phyloP scores from a whole-genome alignment of 1,140 invertebrate species.

The Melitaea cinxia region DNA sequence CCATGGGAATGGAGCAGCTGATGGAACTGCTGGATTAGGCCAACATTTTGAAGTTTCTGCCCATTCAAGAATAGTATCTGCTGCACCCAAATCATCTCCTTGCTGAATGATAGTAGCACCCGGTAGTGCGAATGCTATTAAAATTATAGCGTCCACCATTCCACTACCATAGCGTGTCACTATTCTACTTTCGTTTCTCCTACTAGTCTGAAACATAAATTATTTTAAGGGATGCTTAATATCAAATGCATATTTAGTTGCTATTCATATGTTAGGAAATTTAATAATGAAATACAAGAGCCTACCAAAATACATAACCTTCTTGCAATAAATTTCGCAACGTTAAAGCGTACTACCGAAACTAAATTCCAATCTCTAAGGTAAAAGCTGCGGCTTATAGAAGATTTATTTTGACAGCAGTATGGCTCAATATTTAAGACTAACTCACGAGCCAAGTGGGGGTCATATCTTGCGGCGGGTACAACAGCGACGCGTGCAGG shows the following conservation, averaged over 20 bases:
- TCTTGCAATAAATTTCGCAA: not conserved
- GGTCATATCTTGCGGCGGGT: slow-evolving; percentile 48
- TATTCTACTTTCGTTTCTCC: slow-evolving; percentile 77
- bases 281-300: not conserved
- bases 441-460: slow-evolving; percentile 64
- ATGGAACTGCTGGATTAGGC: slow-evolving; percentile 42
- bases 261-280: not conserved
- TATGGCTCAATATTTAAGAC: slow-evolving; percentile 27
- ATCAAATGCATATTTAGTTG: not conserved
- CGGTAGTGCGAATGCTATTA: slow-evolving; percentile 83
- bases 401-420: slow-evolving; percentile 30
- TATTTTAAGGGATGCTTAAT: no score
- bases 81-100: slow-evolving; percentile 88
- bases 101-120: slow-evolving; percentile 86
- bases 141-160: slow-evolving; percentile 83
- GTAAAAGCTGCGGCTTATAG: slow-evolving; percentile 11
- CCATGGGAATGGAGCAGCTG: slow-evolving; percentile 88
- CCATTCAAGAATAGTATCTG: slow-evolving; percentile 79
- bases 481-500: slow-evolving; percentile 53
- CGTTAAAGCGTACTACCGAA: not conserved
- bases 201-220: slow-evolving; percentile 77
- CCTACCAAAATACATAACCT: not conserved
- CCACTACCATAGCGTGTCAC: slow-evolving; percentile 79
- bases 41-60: slow-evolving; percentile 52
- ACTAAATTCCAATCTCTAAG: slow-evolving; percentile 8